Conservation (phyloP, 2,888 invertebrate species). For the Rutpela maculata region DNA sequence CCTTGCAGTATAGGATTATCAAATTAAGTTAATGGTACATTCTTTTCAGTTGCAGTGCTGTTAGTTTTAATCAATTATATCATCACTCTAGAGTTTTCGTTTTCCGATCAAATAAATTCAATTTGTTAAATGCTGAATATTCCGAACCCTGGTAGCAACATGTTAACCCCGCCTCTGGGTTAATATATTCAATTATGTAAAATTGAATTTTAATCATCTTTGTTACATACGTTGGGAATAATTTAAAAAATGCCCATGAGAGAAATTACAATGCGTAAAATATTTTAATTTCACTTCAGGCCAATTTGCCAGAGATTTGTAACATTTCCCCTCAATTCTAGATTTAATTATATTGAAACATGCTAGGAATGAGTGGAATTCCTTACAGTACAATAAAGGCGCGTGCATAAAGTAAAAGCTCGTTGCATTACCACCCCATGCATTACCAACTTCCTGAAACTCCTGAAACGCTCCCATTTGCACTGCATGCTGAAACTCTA, state of each 20-base stretch:
- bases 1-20: too few relatives aligned
- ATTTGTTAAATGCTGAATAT: too few relatives aligned
- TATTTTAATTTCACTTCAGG: constrained; percentile 4
- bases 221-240: not conserved
- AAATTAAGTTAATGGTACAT: too few relatives aligned
- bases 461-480: constrained; percentile 39
- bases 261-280: constrained; percentile 10
- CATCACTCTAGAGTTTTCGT: too few relatives aligned
- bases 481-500: constrained; percentile 44
- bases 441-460: constrained; percentile 41
- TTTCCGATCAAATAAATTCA: too few relatives aligned
- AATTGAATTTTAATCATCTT: not conserved
- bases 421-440: constrained; percentile 36
- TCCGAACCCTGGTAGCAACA: not conserved
- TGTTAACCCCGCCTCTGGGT: not conserved
- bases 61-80: too few relatives aligned
- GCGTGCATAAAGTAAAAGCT: constrained; percentile 16
- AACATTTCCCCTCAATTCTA: constrained; percentile 34
- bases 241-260: constrained; percentile 6
- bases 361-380: constrained; percentile 45
- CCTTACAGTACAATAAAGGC: constrained; percentile 32
- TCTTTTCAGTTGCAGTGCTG: too few relatives aligned
- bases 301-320: constrained; percentile 45
- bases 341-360: constrained; percentile 44
- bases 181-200: constrained; percentile 19